Evolutionary conservation across 2,113 vertebrate genomes (phyloP), one percentile per base, ranked within the genome.

Genomic region (Erinaceus europaeus): DNA sequence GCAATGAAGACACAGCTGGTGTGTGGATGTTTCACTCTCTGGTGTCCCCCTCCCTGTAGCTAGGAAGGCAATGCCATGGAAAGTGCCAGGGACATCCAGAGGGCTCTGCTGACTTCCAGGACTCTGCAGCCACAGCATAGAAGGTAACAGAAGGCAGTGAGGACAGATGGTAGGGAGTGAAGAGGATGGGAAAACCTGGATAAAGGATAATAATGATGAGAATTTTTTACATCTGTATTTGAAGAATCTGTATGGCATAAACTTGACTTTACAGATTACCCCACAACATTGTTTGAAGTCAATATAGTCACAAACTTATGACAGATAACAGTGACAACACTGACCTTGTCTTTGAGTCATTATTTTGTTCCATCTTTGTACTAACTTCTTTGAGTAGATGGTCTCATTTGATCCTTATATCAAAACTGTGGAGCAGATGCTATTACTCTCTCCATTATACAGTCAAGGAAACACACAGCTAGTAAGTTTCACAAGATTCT

Each of bases 1-100:
- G 50, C 25, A 61, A 77, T 77, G 38, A 50, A 67, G 64, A 93
- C 89, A 86, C 75, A 92, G 76, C 90, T 91, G 93, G 88, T 42
- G 92, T 91, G 77, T 32, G 61, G 77, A 90, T 84, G 89, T 74
- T 83, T 75, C 78, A 72, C 36, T 42, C 85, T 73, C 84, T 65
- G 44, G 81, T 34, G n/a, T 62, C 84, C 78, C 44, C 57, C 78
- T 57, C 20, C 38, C 81, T 55, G 40, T n/a, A 71, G n/a, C 74
- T 4, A 23, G 67, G 69, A 90, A 52, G 90, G n/a, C 44, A 84
- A 34, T 84, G 71, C 27, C 62, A 8, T 34, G 74, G 82, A 75
- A 36, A 77, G 29, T 34, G 55, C 61, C 34, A 40, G 57, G 53
- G 90, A 62, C 64, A 42, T 0, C 50, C 57, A 86, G 65, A 71